phyloP scores from a whole-genome alignment of 37 sponge, comb jelly and placozoan genomes.

The Agelas oroides region DNA sequence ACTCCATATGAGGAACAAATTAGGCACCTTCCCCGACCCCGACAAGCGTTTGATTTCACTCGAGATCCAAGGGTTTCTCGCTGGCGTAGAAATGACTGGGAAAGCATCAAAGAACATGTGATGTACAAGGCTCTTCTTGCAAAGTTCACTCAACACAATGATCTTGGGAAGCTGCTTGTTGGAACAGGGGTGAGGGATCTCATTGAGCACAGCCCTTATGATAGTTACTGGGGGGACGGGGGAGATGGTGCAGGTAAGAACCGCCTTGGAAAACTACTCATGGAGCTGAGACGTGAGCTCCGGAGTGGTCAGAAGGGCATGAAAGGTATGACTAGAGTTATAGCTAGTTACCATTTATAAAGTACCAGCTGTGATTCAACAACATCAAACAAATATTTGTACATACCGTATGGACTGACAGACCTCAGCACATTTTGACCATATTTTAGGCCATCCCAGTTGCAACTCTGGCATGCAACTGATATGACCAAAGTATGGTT shows the following conservation, averaged over 20 bases:
- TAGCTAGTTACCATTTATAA: too few species aligned
- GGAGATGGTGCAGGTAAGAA: slow-evolving; percentile 72
- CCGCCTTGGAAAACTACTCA: slow-evolving; percentile 52
- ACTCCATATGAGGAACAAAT: slow-evolving; percentile 51
- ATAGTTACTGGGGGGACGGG: slow-evolving; percentile 80
- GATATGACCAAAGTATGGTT: too few species aligned
- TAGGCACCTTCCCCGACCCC: slow-evolving; percentile 12
- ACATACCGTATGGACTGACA: too few species aligned
- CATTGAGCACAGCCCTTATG: slow-evolving; percentile 59
- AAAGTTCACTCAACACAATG: slow-evolving; percentile 66
- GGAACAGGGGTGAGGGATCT: slow-evolving; percentile 40
- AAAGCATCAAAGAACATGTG: slow-evolving; percentile 51
- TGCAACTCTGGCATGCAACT: too few species aligned
- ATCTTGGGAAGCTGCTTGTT: slow-evolving; percentile 29
- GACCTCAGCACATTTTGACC: too few species aligned
- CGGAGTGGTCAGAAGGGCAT: not conserved
- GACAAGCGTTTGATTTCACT: slow-evolving; percentile 67
- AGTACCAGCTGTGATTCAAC: too few species aligned
- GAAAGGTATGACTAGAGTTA: too few species aligned
- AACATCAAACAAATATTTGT: too few species aligned
- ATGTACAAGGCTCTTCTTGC: slow-evolving; percentile 68
- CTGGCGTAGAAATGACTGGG: slow-evolving; percentile 75
- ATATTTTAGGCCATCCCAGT: too few species aligned
- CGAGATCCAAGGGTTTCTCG: slow-evolving; percentile 42
- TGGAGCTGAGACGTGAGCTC: slow-evolving; percentile 44